A percentile compares a stretch with the other conserved stretches of the same genome.
These are phyloP conservation scores for Eristalis pertinax DNA, from an alignment of 2,888 invertebrate genomes.

Conservation along the genomic window DNA sequence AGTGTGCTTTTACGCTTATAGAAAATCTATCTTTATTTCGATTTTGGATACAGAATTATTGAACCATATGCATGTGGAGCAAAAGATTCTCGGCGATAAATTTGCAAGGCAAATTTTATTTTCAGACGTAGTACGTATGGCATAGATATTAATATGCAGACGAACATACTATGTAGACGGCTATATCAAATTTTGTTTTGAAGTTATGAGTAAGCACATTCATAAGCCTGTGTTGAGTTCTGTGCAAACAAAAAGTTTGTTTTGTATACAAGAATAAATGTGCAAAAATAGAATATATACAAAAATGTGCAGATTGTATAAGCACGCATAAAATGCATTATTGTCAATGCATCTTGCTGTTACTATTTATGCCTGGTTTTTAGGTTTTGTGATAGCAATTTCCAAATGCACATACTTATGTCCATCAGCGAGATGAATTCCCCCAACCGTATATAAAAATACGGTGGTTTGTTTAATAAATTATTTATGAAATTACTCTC, in stretches of 20 bases:
- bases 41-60: conserved; percentile 29
- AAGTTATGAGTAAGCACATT: background rate
- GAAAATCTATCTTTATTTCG: conserved; percentile 12
- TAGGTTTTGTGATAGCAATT: no score
- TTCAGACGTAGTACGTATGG: background rate
- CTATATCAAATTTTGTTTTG: background rate
- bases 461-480: no score
- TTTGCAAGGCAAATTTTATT: background rate
- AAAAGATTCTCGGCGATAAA: background rate
- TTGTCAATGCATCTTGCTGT: no score
- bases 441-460: no score
- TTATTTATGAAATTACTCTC: no score
- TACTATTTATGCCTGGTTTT: no score
- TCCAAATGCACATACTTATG: no score
- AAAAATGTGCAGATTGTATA: no score
- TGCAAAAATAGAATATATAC: no score
- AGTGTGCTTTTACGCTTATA: conserved; percentile 27
- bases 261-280: background rate
- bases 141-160: background rate
- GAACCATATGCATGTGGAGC: background rate
- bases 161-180: background rate
- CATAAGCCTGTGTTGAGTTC: background rate
- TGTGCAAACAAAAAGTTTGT: background rate
- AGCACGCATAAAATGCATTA: no score
- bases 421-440: no score